These are phyloP conservation scores for Holothuria scabra DNA, from an alignment of 53 echinoderm and acorn worm species.

Conservation along the genomic window DNA sequence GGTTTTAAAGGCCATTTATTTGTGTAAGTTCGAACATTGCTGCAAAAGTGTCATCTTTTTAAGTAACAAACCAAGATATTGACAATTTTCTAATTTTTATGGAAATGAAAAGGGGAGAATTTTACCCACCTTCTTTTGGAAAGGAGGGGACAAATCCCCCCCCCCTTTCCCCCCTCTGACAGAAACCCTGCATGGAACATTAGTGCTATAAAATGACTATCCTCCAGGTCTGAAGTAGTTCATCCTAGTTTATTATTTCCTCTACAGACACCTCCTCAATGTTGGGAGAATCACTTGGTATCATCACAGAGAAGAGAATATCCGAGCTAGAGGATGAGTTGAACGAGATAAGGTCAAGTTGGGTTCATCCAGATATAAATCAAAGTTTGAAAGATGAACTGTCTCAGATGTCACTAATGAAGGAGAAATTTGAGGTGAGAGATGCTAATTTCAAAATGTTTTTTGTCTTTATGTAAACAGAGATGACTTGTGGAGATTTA, in stretches of 20 bases:
- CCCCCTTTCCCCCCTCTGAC: too few relatives aligned
- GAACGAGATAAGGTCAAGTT: constrained; percentile 58
- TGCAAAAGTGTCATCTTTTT: too few relatives aligned
- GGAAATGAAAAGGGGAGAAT: too few relatives aligned
- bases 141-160: too few relatives aligned
- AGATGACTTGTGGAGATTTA: neutral
- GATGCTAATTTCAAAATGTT: neutral
- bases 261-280: neutral
- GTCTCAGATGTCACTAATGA: constrained; percentile 41
- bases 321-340: constrained; percentile 68
- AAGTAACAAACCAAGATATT: too few relatives aligned
- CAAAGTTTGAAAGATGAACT: constrained; percentile 44
- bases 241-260: neutral
- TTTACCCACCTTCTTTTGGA: too few relatives aligned
- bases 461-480: neutral
- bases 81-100: too few relatives aligned
- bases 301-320: constrained; percentile 67
- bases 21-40: too few relatives aligned
- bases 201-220: too few relatives aligned
- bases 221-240: too few relatives aligned
- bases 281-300: constrained; percentile 64
- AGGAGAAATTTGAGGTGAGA: constrained; percentile 57
- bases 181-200: too few relatives aligned
- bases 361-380: constrained; percentile 55
- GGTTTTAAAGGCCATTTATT: too few relatives aligned